Evolutionary conservation across 1,140 invertebrate species (phyloP), one percentile per base, ranked within the genome.

Genomic region (Aphelinus certus): DNA sequence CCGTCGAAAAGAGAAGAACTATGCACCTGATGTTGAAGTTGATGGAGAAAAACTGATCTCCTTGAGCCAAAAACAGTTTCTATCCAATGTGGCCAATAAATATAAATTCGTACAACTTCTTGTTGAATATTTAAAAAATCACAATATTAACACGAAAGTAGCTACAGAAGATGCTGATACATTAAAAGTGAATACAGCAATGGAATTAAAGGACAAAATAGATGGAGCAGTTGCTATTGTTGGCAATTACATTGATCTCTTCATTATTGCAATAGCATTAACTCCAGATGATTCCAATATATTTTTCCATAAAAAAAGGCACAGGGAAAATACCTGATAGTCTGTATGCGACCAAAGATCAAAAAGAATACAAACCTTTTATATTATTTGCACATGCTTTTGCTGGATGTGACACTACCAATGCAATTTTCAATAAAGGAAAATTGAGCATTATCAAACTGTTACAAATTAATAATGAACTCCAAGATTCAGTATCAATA

Each of bases 341-440:
- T 26, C 26, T 26, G 26, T 26, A 26, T 26, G 26, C 26, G 26
- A 26, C 26, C 26, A 26, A 26, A 26, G 26, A 26, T 26, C 26
- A 26, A 26, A 26, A 74, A 71, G 43, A 46, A 61, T 73, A 76
- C 42, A 26, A 26, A 26, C 26, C 26, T 26, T 26, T 26, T 26
- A 76, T 78, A 42, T 67, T 78, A 66, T 78, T 78, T 67, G 61
- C 67, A 3, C 75, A 76, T 67, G 77, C 77, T 3, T 53, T 53
- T 53, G 51, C 51, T 53, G 51, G 51, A 53, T 53, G 51, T 9
- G 51, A 53, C 9, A 6, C 66, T 26, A 73, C 70, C 43, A 70
- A 69, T 73, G 26, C 64, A 43, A 51, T 76, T 7, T 76, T 53
- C 51, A 43, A 10, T 10, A 76, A 73, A 66, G 74, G 77, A 1